Evolutionary conservation across 2,113 vertebrate species (phyloP).

Genomic region (Ptilonorhynchus violaceus): DNA sequence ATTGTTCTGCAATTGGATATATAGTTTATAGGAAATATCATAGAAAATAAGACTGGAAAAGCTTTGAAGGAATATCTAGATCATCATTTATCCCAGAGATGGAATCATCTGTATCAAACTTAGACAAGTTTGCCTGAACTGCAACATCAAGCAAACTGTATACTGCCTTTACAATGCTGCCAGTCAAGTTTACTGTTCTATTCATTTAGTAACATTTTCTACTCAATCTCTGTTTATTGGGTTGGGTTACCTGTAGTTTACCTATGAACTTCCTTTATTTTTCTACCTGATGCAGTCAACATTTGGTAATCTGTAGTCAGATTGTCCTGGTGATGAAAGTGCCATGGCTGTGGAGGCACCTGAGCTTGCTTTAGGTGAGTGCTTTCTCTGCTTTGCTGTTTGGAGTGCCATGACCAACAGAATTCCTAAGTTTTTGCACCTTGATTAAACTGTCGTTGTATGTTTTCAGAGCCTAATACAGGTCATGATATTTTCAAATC

Average conservation of each 20-base stretch:
- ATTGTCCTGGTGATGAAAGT: not conserved
- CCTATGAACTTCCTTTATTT: not conserved
- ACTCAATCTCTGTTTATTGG: not conserved
- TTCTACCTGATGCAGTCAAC: not conserved
- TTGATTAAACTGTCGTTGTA: not conserved
- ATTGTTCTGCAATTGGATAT: not conserved
- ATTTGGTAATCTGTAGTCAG: not conserved
- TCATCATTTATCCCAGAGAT: not conserved
- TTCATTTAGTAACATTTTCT: not conserved
- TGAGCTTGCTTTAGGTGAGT: not conserved
- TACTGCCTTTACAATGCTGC: not conserved
- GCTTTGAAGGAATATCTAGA: not conserved
- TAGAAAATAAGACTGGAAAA: not conserved
- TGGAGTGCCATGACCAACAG: rapidly evolving
- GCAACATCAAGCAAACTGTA: not conserved
- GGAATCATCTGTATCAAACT: not conserved
- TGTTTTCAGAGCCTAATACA: not conserved
- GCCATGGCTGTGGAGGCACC: not conserved
- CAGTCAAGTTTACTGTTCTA: not conserved
- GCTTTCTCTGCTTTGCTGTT: not conserved
- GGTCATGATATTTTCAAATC: not conserved
- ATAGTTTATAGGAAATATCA: not conserved
- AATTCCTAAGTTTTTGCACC: not conserved
- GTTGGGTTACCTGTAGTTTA: not conserved
- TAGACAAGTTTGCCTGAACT: not conserved